Percentiles rank a stretch among this genome's conserved stretches.
These are phyloP conservation scores for Sakesphorus luctuosus DNA, from an alignment of 2,113 vertebrate species.

Conservation along the genomic window DNA sequence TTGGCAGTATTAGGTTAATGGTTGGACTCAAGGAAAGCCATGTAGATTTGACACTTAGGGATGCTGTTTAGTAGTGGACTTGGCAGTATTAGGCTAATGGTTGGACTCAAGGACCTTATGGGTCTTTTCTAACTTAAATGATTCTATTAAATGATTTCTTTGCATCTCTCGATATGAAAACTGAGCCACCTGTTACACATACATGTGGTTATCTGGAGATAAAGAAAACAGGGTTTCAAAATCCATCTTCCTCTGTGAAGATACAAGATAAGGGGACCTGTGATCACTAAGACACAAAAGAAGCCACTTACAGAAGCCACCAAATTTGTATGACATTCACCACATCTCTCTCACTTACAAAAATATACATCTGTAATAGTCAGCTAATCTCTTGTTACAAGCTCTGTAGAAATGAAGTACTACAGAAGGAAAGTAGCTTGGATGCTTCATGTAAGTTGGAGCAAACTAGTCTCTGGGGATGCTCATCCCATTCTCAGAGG, in stretches of 20 bases:
- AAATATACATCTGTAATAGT: background rate
- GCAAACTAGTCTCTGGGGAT: background rate
- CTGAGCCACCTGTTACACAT: background rate
- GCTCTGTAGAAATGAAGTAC: background rate
- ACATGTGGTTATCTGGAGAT: background rate
- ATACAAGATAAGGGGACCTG: background rate
- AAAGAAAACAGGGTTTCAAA: background rate
- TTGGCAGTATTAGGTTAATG: background rate
- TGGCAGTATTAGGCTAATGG: background rate
- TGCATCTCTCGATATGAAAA: background rate
- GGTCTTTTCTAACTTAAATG: background rate
- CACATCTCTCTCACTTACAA: background rate
- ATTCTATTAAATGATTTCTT: background rate
- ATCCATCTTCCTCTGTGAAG: background rate
- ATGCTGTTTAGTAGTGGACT: background rate
- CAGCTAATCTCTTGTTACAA: background rate
- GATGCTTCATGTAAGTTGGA: background rate
- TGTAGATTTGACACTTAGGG: background rate
- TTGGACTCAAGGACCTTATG: background rate
- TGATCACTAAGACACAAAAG: background rate
- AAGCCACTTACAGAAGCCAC: background rate
- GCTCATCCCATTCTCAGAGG: background rate
- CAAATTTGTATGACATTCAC: background rate
- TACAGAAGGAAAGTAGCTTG: background rate
- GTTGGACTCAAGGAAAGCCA: background rate